These are phyloP conservation scores for Verasper variegatus DNA, from an alignment of 2,113 vertebrate genomes.

Conservation along the genomic window DNA sequence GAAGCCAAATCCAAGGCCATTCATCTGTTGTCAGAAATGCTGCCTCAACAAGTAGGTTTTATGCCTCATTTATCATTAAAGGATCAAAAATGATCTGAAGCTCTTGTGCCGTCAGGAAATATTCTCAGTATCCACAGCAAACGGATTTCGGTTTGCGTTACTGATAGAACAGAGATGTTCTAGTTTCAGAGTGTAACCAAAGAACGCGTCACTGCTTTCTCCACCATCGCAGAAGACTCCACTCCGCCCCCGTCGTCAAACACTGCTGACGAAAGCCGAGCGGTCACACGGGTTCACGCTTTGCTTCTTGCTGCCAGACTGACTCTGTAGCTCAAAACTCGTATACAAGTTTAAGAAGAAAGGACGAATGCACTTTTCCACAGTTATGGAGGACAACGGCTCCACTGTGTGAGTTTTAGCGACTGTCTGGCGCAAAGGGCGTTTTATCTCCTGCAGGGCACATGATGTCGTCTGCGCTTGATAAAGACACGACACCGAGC, in stretches of 20 bases:
- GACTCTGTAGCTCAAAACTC: neutral
- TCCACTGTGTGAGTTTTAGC: neutral
- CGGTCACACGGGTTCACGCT: neutral
- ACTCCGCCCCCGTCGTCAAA: neutral
- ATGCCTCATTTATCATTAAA: neutral
- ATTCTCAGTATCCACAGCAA: neutral
- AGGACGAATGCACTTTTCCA: conserved; percentile 16
- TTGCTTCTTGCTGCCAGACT: too few relatives aligned
- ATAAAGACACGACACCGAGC: neutral
- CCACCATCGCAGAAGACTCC: neutral
- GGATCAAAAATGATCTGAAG: conserved; percentile 8
- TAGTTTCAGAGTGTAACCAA: neutral
- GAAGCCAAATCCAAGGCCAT: conserved; percentile 90
- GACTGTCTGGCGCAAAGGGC: conserved; percentile 36
- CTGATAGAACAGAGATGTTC: neutral
- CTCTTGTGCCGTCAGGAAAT: neutral
- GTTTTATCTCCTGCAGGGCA: conserved; percentile 32
- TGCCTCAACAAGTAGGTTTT: conserved; percentile 76
- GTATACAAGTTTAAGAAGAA: neutral
- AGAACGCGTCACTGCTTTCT: neutral
- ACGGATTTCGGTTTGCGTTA: neutral
- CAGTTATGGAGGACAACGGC: conserved; percentile 6
- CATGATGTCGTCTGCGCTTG: conserved; percentile 18
- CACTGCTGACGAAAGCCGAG: neutral
- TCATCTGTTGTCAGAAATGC: conserved; percentile 84